Evolutionary conservation across 2,797 vertebrate species (phyloP).

Genomic region (Notamacropus eugenii): DNA sequence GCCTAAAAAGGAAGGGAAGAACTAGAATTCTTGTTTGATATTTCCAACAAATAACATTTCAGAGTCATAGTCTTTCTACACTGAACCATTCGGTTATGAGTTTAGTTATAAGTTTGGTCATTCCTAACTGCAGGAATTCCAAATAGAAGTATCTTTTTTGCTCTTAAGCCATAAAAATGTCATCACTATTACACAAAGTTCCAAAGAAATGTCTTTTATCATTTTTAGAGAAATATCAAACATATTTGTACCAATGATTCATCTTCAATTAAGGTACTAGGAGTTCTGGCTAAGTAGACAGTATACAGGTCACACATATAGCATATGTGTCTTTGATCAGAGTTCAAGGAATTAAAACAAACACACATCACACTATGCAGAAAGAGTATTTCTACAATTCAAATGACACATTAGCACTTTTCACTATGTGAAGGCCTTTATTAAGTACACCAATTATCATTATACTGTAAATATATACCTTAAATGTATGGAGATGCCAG

Average conservation of each 20-base stretch:
- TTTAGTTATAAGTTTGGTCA: not conserved
- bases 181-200: not conserved
- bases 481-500: not conserved
- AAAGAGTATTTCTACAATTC: not conserved
- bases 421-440: not conserved
- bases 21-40: not conserved
- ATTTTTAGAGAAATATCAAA: not conserved
- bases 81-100: not conserved
- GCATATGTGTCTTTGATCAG: not conserved
- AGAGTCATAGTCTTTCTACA: not conserved
- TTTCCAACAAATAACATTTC: constrained; percentile 5
- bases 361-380: not conserved
- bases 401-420: not conserved
- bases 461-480: not conserved
- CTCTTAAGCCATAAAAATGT: not conserved
- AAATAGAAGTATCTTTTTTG: not conserved
- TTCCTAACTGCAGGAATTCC: not conserved
- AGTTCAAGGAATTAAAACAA: not conserved
- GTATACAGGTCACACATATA: not conserved
- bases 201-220: not conserved
- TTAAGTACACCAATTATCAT: not conserved
- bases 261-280: not conserved
- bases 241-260: not conserved
- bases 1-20: not conserved
- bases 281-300: not conserved